These are phyloP conservation scores for Tichodroma muraria DNA, from an alignment of 2,113 vertebrate species.

Conservation along the genomic window DNA sequence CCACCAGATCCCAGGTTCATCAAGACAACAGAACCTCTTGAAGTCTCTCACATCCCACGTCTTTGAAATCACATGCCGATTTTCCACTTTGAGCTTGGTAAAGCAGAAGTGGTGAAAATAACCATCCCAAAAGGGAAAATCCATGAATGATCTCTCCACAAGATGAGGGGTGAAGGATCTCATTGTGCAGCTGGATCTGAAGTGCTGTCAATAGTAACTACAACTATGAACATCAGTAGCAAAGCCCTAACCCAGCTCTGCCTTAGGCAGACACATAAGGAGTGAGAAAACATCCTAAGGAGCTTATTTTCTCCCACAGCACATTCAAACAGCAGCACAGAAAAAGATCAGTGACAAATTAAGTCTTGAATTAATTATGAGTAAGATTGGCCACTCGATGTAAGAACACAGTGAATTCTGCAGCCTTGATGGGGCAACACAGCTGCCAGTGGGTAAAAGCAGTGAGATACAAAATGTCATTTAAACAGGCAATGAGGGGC, in stretches of 20 bases:
- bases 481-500: background rate
- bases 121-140: background rate
- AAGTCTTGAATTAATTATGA: background rate
- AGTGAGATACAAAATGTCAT: background rate
- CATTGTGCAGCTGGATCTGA: background rate
- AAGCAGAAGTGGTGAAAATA: background rate
- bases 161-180: background rate
- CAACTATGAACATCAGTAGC: background rate
- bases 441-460: background rate
- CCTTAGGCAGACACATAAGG: background rate
- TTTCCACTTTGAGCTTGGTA: background rate
- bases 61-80: background rate
- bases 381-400: background rate
- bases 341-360: background rate
- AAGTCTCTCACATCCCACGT: background rate
- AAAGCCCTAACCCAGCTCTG: background rate
- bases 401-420: background rate
- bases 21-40: background rate
- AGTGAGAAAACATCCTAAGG: background rate
- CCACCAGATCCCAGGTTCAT: background rate
- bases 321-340: background rate
- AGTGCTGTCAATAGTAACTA: background rate
- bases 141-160: background rate
- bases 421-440: background rate
- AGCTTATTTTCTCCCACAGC: background rate